These are phyloP conservation scores for Galerucella pusilla DNA, from an alignment of 2,888 invertebrate genomes.

Conservation along the genomic window DNA sequence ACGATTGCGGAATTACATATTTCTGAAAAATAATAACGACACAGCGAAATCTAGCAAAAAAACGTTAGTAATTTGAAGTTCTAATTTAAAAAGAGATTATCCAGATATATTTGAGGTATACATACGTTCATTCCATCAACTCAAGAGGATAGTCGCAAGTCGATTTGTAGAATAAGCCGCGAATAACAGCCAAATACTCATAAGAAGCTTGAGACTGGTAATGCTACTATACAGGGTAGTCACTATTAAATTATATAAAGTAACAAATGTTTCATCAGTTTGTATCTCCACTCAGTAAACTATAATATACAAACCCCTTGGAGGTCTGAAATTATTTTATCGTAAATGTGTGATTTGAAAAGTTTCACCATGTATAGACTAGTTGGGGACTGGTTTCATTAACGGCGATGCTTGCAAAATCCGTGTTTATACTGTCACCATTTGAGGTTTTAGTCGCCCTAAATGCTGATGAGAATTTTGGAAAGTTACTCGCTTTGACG, in stretches of 20 bases:
- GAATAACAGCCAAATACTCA: background rate
- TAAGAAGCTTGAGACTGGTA: background rate
- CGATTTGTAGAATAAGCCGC: conserved; percentile 1
- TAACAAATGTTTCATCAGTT: too few species aligned
- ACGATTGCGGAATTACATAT: too few species aligned
- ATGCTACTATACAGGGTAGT: too few species aligned
- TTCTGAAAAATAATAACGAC: background rate
- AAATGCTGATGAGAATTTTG: conserved; percentile 3
- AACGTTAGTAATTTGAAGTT: background rate
- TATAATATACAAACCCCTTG: background rate
- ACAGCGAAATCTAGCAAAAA: background rate
- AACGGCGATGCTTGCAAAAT: background rate
- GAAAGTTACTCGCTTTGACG: background rate
- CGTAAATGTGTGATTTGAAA: background rate
- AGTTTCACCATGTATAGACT: background rate
- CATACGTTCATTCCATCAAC: background rate
- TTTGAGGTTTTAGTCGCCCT: conserved; percentile 3
- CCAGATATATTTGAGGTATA: background rate
- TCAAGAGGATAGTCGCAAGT: conserved; percentile 3
- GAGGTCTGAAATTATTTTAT: background rate
- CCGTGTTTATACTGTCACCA: background rate
- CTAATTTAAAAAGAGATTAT: background rate
- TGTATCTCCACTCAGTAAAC: background rate
- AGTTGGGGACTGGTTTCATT: background rate
- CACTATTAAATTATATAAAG: too few species aligned